phyloP scores from a whole-genome alignment of 2,797 vertebrate genomes.

The Taeniopygia guttata region DNA sequence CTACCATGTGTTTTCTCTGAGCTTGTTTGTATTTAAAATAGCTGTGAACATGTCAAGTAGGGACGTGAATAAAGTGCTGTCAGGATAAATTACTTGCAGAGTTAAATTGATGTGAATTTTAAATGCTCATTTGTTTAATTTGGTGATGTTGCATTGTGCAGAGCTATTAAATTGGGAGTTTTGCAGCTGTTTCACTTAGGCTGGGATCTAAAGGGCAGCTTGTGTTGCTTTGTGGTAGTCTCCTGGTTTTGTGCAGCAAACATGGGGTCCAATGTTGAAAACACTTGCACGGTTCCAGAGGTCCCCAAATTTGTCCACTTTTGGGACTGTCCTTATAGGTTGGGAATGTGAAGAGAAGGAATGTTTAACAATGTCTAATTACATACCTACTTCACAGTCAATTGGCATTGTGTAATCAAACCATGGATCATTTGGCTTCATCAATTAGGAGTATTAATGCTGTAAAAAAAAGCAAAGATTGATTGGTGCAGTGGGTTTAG shows the following conservation, averaged over 20 bases:
- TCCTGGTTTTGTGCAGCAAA: background rate
- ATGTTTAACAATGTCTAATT: background rate
- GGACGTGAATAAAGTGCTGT: constrained; percentile 22
- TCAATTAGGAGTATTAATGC: background rate
- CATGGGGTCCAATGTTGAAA: background rate
- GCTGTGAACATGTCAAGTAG: constrained; percentile 30
- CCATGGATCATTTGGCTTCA: background rate
- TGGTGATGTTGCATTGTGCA: background rate
- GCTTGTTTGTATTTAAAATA: constrained; percentile 67
- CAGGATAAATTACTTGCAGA: background rate
- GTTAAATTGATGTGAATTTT: constrained; percentile 3
- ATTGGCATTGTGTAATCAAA: background rate
- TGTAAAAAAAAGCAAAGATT: background rate
- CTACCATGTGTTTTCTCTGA: constrained; percentile 28
- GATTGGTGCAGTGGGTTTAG: background rate
- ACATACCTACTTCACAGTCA: background rate
- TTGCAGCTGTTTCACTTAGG: background rate
- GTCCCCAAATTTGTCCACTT: background rate
- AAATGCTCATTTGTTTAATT: background rate
- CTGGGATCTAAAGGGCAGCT: background rate
- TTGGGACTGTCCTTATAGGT: background rate
- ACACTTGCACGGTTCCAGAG: background rate
- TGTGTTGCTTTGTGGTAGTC: background rate
- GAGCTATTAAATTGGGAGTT: background rate
- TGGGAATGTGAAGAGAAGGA: background rate